Evolutionary conservation across 1,140 invertebrate species (phyloP).

Genomic region (Meloidogyne floridensis): DNA sequence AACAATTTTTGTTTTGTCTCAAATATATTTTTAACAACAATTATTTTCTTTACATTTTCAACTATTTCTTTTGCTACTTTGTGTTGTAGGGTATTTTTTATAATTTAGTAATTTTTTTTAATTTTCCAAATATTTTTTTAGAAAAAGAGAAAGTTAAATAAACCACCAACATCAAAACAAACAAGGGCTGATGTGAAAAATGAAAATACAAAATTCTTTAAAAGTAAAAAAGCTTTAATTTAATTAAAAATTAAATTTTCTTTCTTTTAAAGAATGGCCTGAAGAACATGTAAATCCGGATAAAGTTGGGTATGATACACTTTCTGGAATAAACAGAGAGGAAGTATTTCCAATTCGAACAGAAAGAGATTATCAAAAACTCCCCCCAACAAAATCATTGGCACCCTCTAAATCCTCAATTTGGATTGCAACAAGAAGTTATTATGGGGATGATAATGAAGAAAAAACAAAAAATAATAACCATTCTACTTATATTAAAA

Average conservation of each 20-base stretch:
- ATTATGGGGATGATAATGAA: not conserved
- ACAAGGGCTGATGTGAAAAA: not conserved
- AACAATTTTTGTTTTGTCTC: not conserved
- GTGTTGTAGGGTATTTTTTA: not conserved
- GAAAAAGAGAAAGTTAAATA: not conserved
- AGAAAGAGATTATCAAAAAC: conserved; percentile 7
- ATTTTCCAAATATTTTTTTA: not conserved
- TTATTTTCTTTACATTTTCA: conserved; percentile 3
- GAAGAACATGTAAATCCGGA: conserved; percentile 2
- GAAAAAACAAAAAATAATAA: not conserved
- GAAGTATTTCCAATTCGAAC: conserved; percentile 11
- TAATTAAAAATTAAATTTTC: not conserved
- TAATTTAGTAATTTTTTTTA: not conserved
- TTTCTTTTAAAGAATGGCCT: not conserved
- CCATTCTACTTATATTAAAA: not conserved
- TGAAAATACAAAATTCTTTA: conserved; percentile 4
- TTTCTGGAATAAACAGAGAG: not conserved
- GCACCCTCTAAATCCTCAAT: not conserved
- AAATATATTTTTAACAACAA: not conserved
- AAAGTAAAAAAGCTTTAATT: not conserved
- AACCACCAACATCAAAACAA: conserved; percentile 2
- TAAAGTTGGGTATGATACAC: conserved; percentile 2
- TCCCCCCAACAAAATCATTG: not conserved
- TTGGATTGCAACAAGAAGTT: conserved; percentile 12
- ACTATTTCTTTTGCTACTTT: not conserved